These are phyloP conservation scores for Microtus obscurus DNA, from an alignment of 2,797 vertebrate genomes.

Conservation along the genomic window DNA sequence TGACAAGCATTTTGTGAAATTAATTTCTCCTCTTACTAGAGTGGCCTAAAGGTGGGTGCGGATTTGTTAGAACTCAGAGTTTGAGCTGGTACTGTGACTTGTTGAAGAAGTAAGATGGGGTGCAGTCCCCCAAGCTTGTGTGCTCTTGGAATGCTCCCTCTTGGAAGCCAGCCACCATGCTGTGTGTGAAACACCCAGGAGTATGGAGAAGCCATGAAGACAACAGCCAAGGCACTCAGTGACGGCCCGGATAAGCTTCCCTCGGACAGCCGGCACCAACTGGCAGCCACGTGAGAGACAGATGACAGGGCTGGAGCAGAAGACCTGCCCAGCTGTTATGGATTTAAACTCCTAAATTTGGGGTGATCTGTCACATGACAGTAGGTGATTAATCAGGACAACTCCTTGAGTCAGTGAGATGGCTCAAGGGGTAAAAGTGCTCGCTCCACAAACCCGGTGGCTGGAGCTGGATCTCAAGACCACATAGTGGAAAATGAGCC, in stretches of 20 bases:
- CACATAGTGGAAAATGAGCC: neutral
- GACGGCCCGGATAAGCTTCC: neutral
- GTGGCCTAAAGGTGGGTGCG: neutral
- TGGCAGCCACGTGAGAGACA: neutral
- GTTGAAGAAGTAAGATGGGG: neutral
- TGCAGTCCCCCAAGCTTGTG: neutral
- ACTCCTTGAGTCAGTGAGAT: neutral
- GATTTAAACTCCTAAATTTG: neutral
- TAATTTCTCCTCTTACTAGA: slow-evolving; percentile 9
- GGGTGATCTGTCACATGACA: neutral
- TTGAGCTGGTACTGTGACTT: neutral
- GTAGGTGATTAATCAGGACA: neutral
- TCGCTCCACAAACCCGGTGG: neutral
- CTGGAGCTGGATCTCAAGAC: neutral
- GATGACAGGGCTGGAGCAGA: neutral
- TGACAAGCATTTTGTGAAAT: neutral
- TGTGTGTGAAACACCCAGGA: neutral
- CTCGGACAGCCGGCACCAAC: neutral
- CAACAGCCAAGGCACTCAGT: neutral
- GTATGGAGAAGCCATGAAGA: neutral
- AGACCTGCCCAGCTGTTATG: neutral
- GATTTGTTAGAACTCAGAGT: neutral
- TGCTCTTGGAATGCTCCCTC: neutral
- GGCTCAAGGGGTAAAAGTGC: neutral
- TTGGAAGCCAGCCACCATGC: neutral